Evolutionary conservation across 2,888 invertebrate genomes (phyloP).

Genomic region (Saturnia japonica): DNA sequence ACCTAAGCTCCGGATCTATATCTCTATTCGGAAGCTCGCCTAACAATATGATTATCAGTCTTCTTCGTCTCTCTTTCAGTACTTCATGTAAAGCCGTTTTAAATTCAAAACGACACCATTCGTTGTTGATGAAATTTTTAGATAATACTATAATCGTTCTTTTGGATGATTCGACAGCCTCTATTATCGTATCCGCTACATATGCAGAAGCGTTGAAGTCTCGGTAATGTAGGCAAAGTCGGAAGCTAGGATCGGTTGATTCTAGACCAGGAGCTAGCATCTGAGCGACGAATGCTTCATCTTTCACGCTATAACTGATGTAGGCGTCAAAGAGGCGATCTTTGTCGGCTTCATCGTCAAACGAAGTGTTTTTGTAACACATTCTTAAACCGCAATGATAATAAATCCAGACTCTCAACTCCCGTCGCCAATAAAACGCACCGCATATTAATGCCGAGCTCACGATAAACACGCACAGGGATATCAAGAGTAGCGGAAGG

Average conservation of each 20-base stretch:
- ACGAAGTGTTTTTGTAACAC: slow-evolving; percentile 91
- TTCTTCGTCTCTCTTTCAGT: slow-evolving; percentile 91
- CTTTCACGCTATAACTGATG: slow-evolving; percentile 96
- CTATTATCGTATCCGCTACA: slow-evolving; percentile 95
- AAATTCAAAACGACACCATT: slow-evolving; percentile 97
- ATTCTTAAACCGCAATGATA: slow-evolving; percentile 92
- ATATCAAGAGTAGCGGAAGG: slow-evolving; percentile 89
- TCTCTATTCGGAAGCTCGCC: slow-evolving; percentile 94
- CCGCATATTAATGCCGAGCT: slow-evolving; percentile 90
- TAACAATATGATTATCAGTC: slow-evolving; percentile 94
- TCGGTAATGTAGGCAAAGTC: slow-evolving; percentile 94
- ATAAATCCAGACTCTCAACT: slow-evolving; percentile 92
- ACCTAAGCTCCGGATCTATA: slow-evolving; percentile 93
- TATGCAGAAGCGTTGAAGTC: slow-evolving; percentile 94
- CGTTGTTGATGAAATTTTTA: slow-evolving; percentile 95
- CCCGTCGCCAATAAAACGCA: slow-evolving; percentile 90
- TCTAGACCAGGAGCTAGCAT: slow-evolving; percentile 94
- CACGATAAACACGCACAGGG: slow-evolving; percentile 88
- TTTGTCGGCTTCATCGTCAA: slow-evolving; percentile 91
- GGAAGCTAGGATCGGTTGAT: slow-evolving; percentile 89
- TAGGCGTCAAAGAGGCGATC: slow-evolving; percentile 97
- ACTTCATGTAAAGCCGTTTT: slow-evolving; percentile 96
- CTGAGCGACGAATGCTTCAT: slow-evolving; percentile 94
- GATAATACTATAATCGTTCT: slow-evolving; percentile 95
- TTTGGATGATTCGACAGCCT: slow-evolving; percentile 94